phyloP scores from a whole-genome alignment of 2,113 vertebrate species.

The Apaloderma vittatum region DNA sequence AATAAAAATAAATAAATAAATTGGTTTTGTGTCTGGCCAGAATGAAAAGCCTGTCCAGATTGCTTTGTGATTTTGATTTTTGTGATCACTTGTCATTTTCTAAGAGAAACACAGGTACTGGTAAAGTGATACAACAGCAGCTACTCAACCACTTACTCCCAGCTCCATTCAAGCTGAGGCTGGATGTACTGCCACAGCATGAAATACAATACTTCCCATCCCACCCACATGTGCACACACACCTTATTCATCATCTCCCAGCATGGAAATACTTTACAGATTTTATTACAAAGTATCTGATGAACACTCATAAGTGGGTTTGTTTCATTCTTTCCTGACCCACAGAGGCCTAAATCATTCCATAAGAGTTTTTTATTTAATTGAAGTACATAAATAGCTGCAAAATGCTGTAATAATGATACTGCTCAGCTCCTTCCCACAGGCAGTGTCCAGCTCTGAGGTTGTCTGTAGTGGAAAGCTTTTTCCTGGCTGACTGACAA shows the following conservation, averaged over 20 bases:
- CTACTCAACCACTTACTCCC: neutral
- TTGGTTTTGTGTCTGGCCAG: neutral
- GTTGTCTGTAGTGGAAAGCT: neutral
- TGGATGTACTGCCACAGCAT: neutral
- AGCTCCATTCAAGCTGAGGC: neutral
- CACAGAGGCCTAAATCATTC: neutral
- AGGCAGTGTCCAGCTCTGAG: neutral
- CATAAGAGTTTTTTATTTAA: neutral
- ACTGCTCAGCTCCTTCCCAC: neutral
- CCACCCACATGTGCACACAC: neutral
- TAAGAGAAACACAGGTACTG: neutral
- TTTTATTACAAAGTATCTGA: neutral
- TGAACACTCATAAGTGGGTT: neutral
- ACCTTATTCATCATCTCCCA: neutral
- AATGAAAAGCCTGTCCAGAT: neutral
- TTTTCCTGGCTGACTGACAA: constrained; percentile 25
- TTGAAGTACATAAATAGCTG: neutral
- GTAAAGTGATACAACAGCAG: neutral
- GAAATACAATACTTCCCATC: neutral
- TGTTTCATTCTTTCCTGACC: neutral
- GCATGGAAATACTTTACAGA: neutral
- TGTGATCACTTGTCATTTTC: neutral
- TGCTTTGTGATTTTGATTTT: neutral
- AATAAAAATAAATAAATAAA: neutral
- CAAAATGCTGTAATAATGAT: neutral